Conservation (phyloP, 1,140 invertebrate species). For the Kradibia gibbosae region DNA sequence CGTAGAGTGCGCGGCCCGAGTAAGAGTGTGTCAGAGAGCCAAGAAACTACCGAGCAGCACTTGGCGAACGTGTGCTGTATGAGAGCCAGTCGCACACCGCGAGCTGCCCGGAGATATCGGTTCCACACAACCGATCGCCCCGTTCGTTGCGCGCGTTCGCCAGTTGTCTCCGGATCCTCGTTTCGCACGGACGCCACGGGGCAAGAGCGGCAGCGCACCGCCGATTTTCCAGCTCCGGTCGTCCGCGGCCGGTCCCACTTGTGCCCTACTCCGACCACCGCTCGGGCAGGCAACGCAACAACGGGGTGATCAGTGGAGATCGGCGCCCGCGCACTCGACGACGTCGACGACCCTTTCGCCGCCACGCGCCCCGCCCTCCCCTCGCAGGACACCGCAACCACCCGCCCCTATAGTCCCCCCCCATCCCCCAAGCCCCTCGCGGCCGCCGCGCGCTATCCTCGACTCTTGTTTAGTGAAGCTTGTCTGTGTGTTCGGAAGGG, state of each 20-base stretch:
- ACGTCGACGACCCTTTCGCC: conserved; percentile 2
- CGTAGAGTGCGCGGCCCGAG: conserved; percentile 28
- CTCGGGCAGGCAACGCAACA: background rate
- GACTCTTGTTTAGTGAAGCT: conserved; percentile 25
- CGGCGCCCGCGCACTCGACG: no score
- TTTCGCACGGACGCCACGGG: conserved; percentile 53
- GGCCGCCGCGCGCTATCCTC: no score
- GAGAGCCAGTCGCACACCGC: conserved; percentile 32
- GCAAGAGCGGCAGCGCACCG: background rate
- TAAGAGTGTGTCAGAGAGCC: conserved; percentile 31
- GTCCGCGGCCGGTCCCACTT: background rate
- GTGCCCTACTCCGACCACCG: background rate
- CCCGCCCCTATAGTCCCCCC: background rate
- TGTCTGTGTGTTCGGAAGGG: conserved; percentile 22
- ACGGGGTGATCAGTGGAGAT: background rate
- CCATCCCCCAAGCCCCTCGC: conserved; percentile 40
- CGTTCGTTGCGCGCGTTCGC: conserved; percentile 50
- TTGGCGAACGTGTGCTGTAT: background rate
- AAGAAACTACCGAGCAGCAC: conserved; percentile 32
- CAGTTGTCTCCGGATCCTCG: conserved; percentile 69
- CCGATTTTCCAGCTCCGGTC: conserved; percentile 13
- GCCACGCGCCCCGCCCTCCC: conserved; percentile 7
- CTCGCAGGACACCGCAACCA: no score
- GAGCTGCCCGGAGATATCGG: conserved; percentile 13
- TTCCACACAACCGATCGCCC: conserved; percentile 11